These are phyloP conservation scores for Xenopus petersii DNA, from an alignment of 2,797 vertebrate species.

Conservation along the genomic window DNA sequence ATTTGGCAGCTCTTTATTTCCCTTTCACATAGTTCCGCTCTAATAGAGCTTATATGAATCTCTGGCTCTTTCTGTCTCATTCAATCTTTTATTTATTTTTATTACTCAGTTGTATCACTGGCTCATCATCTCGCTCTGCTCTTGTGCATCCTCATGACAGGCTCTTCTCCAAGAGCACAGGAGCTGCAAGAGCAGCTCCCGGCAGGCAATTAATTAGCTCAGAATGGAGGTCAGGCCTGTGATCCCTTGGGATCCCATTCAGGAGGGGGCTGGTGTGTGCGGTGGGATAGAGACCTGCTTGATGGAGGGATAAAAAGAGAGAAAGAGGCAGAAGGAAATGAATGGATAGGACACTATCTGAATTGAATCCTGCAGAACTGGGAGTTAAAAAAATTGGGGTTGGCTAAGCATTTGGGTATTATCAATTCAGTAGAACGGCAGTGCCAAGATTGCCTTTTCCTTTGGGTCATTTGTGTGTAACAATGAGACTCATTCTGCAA, in stretches of 20 bases:
- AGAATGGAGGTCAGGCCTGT: slow-evolving; percentile 35
- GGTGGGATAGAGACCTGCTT: not conserved
- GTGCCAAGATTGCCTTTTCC: too few relatives aligned
- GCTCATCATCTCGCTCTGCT: slow-evolving; percentile 15
- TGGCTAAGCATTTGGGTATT: too few relatives aligned
- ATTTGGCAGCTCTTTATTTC: not conserved
- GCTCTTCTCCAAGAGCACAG: not conserved
- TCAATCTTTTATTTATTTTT: slow-evolving; percentile 15
- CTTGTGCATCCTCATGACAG: not conserved
- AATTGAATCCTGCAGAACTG: too few relatives aligned
- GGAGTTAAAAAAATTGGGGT: too few relatives aligned
- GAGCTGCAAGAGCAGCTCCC: slow-evolving; percentile 41
- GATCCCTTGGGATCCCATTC: slow-evolving; percentile 1
- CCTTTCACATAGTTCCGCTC: slow-evolving; percentile 11
- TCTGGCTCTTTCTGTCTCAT: slow-evolving; percentile 30
- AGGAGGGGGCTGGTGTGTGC: not conserved
- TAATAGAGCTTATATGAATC: slow-evolving; percentile 10
- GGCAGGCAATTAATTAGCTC: slow-evolving; percentile 37
- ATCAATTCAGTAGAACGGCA: too few relatives aligned
- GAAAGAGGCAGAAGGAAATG: too few relatives aligned
- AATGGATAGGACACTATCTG: too few relatives aligned
- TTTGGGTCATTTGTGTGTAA: too few relatives aligned
- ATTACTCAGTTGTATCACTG: slow-evolving; percentile 1
- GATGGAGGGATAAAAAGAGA: too few relatives aligned
- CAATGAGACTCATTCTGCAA: too few relatives aligned